These are phyloP conservation scores for Spea multiplicata DNA, from an alignment of 2,113 vertebrate genomes.

Conservation along the genomic window DNA sequence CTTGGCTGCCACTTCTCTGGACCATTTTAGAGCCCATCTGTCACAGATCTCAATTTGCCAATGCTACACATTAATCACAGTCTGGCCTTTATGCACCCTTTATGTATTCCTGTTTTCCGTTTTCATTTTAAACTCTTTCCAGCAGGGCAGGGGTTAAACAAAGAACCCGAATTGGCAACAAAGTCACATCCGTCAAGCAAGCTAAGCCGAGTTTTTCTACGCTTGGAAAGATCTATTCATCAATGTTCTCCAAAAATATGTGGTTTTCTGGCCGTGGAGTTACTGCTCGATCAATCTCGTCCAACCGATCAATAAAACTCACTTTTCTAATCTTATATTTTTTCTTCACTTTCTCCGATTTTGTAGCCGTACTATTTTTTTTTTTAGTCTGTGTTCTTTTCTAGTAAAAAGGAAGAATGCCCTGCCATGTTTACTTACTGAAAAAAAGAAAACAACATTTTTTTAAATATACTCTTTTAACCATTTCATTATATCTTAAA, in stretches of 20 bases:
- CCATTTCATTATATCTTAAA: no score
- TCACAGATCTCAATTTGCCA: constrained; percentile 80
- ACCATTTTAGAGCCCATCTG: constrained; percentile 74
- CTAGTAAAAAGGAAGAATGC: not conserved
- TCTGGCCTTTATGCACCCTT: constrained; percentile 72
- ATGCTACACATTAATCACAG: constrained; percentile 84
- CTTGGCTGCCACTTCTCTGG: constrained; percentile 63
- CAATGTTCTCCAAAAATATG: constrained; percentile 94
- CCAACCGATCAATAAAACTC: constrained; percentile 89
- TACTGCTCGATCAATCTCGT: constrained; percentile 98
- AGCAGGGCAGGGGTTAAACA: constrained; percentile 30
- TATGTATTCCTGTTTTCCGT: constrained; percentile 86
- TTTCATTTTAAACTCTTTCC: constrained; percentile 83
- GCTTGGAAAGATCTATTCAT: constrained; percentile 76
- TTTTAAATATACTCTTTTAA: no score
- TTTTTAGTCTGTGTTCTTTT: not conserved
- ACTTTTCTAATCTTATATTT: constrained; percentile 64
- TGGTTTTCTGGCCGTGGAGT: constrained; percentile 84
- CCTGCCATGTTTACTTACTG: not conserved
- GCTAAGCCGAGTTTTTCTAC: constrained; percentile 45
- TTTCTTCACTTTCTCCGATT: constrained; percentile 8
- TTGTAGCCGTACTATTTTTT: constrained; percentile 37
- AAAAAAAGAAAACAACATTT: not conserved
- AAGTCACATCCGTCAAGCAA: constrained; percentile 39
- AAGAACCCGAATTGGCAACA: constrained; percentile 25